phyloP scores from a whole-genome alignment of 2,797 vertebrate genomes.

The Gymnothorax javanicus region DNA sequence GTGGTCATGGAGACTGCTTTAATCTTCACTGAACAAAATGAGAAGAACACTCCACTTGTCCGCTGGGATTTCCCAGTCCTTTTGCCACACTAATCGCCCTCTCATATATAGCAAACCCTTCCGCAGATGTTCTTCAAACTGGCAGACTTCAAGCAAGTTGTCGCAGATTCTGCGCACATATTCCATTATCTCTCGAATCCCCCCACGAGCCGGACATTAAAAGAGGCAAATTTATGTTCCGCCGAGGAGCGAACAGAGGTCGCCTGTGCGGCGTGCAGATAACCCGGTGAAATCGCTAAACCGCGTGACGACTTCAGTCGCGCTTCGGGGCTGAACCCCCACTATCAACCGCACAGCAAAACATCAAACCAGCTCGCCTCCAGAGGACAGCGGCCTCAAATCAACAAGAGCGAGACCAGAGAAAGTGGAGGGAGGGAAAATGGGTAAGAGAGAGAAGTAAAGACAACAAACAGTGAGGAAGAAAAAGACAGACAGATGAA shows the following conservation, averaged over 20 bases:
- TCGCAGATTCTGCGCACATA: background rate
- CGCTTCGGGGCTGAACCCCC: slow-evolving; percentile 29
- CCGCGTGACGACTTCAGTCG: slow-evolving; percentile 28
- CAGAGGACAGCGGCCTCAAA: slow-evolving; percentile 4
- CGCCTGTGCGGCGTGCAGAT: slow-evolving; percentile 39
- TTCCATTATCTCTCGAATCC: background rate
- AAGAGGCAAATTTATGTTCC: slow-evolving; percentile 9
- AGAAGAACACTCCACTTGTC: slow-evolving; percentile 1
- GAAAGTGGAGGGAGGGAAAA: background rate
- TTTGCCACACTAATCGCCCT: background rate
- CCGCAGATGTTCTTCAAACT: slow-evolving; percentile 18
- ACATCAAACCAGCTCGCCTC: slow-evolving; percentile 30
- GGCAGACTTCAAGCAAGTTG: background rate
- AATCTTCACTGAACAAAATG: slow-evolving; percentile 13
- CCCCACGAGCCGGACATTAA: slow-evolving; percentile 14
- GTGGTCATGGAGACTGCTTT: slow-evolving; percentile 7
- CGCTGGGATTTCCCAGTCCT: background rate
- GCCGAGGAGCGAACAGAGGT: background rate
- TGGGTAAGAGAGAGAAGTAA: background rate
- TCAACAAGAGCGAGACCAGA: background rate
- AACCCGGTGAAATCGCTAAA: slow-evolving; percentile 42
- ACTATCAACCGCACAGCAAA: slow-evolving; percentile 27
- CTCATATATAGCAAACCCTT: slow-evolving; percentile 12
- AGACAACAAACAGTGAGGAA: no score
- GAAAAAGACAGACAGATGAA: background rate